Base-by-base conservation (phyloP, 2,888 invertebrate species). In the Hyposoter didymator region DNA sequence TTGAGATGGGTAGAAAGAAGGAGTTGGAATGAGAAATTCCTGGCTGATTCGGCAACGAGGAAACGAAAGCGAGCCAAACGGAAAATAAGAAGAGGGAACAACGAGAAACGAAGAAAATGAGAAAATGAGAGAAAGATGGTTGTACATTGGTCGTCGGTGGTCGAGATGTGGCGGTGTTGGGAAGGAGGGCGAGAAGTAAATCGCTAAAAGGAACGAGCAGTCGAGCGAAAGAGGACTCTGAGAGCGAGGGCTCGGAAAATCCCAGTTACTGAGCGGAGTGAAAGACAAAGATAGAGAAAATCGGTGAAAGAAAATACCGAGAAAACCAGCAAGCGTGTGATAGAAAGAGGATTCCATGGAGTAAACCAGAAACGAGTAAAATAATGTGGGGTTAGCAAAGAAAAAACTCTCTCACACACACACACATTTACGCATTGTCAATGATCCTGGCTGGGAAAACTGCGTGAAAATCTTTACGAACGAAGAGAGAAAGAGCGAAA, bases 201-300 rank as follows among this genome's bases (percentile, higher is more conserved):
- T 93, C 91, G 90, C 91, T 93, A 93, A 93, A 93, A 93, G 93
- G 90, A 93, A 93, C 92, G 91, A 90, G 92, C 93, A 90, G 88
- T 91, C 91, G 90, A 93, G 91, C 90, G 91, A 91, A 90, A 92
- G 89, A 90, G 90, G 87, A 85, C 87, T 89, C 87, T 28, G 49
- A 35, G 62, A 59, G 62, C 79, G 72, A 62, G 64, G 22, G 49
- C 75, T 64, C 4, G 59, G 79, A 70, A 72, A 72, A 70, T 79
- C 72, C 35, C 72, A 22, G 79, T 64, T 69, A 78, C n/a, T 14
- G 19, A 32, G 59, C 52, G 22, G 22, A 55, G 8, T 8, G 52
- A 19, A 4, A 55, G 55, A 82, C 87, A 78, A 82, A 80, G 83
- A 78, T 79, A 83, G 84, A 87, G 86, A 84, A 84, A 84, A 81